Evolutionary conservation across 2,888 invertebrate genomes (phyloP).

Genomic region (Drosophila planitibia): DNA sequence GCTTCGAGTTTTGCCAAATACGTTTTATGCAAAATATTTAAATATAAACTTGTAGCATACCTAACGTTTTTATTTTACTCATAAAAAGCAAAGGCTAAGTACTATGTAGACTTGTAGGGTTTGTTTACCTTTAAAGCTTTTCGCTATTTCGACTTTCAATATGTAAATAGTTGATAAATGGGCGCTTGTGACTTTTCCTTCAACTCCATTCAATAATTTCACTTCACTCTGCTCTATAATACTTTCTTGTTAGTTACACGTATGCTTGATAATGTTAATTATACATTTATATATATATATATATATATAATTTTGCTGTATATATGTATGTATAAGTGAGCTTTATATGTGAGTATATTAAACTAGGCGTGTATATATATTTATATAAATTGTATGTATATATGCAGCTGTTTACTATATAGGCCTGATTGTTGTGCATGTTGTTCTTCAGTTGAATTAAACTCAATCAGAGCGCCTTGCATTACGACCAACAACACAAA

Average conservation of each 20-base stretch:
- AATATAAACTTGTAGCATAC: conserved; percentile 50
- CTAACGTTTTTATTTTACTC: conserved; percentile 37
- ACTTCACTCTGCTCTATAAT: conserved; percentile 64
- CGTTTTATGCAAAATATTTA: conserved; percentile 49
- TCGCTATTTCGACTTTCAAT: conserved; percentile 59
- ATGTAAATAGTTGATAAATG: conserved; percentile 74
- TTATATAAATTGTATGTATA: conserved; percentile 61
- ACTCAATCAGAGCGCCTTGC: conserved; percentile 69
- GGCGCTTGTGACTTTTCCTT: conserved; percentile 74
- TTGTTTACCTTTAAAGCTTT: conserved; percentile 75
- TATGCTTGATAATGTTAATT: conserved; percentile 76
- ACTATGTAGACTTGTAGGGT: conserved; percentile 46
- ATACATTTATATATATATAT: conserved; percentile 66
- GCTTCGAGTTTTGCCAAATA: conserved; percentile 63
- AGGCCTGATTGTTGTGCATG: conserved; percentile 82
- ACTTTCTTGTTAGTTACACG: conserved; percentile 78
- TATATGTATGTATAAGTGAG: conserved; percentile 50
- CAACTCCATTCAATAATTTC: conserved; percentile 38
- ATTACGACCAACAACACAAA: conserved; percentile 39
- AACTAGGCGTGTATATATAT: conserved; percentile 55
- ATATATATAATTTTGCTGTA: conserved; percentile 54
- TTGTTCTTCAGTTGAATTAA: conserved; percentile 64
- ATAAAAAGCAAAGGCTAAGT: conserved; percentile 63
- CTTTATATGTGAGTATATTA: conserved; percentile 65
- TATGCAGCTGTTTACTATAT: conserved; percentile 71